Conservation (phyloP, 1,140 invertebrate species). For the Ridgeia piscesae region DNA sequence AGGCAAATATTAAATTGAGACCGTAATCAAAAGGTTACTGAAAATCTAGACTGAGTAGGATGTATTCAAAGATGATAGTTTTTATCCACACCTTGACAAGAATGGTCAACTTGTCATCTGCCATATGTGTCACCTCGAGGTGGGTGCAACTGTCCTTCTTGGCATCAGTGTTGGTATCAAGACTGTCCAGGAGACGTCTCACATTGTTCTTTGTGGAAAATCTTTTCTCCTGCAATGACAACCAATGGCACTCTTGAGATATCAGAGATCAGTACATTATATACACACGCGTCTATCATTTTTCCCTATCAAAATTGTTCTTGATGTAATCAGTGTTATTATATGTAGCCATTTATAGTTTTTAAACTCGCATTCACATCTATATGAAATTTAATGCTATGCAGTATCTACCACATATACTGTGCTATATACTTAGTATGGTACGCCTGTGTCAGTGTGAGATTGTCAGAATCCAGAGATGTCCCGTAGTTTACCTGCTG, state of each 20-base stretch:
- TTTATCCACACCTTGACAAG: conserved; percentile 40
- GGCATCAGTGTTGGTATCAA: conserved; percentile 28
- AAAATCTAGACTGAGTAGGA: background rate
- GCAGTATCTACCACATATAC: too few species aligned
- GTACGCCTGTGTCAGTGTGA: too few species aligned
- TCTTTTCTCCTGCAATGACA: conserved; percentile 41
- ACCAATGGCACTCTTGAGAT: background rate
- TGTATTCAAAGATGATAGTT: background rate
- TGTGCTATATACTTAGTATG: too few species aligned
- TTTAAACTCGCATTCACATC: too few species aligned
- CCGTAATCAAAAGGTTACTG: background rate
- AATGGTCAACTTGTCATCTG: conserved; percentile 43
- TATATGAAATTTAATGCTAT: too few species aligned
- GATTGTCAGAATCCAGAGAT: too few species aligned
- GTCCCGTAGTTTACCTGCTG: too few species aligned
- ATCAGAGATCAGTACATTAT: background rate
- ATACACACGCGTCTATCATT: too few species aligned
- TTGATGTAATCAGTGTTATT: too few species aligned
- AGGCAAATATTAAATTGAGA: background rate
- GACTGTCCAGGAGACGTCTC: conserved; percentile 34
- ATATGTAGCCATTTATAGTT: too few species aligned
- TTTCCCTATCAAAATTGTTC: too few species aligned
- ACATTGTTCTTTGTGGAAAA: conserved; percentile 46
- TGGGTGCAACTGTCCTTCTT: background rate
- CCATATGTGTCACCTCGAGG: conserved; percentile 45